Base-by-base conservation (phyloP, 1,140 invertebrate species). In the Telenomus remus region DNA sequence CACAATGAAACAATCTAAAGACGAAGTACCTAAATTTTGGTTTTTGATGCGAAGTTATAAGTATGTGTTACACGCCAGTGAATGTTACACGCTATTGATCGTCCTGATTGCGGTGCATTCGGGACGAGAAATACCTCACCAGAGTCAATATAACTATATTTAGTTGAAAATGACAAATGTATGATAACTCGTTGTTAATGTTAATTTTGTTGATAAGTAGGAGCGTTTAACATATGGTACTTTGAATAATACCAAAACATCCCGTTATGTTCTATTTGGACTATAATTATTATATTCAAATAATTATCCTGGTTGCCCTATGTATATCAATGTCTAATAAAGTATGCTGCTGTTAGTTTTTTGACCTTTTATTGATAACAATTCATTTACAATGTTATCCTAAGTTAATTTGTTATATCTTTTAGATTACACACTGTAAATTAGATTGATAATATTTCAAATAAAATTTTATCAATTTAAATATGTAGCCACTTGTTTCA, bases 311-410 rank as follows among this genome's bases (percentile, higher is more conserved):
- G 77, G 84, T 84, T 84, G 81, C 78, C 84, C 81, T 81, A 80
- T 88, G 85, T 87, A 88, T 87, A 87, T 88, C 82, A 87, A 87
- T 88, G 85, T 88, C 83, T 87, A 88, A 87, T 87, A 86, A 87
- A 88, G 83, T 86, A 87, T 86, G 85, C 77, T 85, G 81, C 81
- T 86, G 85, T 88, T 86, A 85, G 37, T 15, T 33, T n/a, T 1
- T 39, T 9, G 33, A 27, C 12, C 14, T 10, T 34, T 27, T 46
- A 39, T 1, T 39, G 37, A 39, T 39, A 4, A 39, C n/a, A 9
- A 39, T 39, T 39, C 9, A 39, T 39, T n/a, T 39, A 1, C n/a
- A 6, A 6, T 35, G 10, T 35, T 35, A 6, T 6, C 34, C 10
- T 5, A 35, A 35, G 10, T 6, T 35, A 35, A 6, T 35, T 35